Conservation (phyloP, 1,140 invertebrate genomes). For the Drusus annulatus region DNA sequence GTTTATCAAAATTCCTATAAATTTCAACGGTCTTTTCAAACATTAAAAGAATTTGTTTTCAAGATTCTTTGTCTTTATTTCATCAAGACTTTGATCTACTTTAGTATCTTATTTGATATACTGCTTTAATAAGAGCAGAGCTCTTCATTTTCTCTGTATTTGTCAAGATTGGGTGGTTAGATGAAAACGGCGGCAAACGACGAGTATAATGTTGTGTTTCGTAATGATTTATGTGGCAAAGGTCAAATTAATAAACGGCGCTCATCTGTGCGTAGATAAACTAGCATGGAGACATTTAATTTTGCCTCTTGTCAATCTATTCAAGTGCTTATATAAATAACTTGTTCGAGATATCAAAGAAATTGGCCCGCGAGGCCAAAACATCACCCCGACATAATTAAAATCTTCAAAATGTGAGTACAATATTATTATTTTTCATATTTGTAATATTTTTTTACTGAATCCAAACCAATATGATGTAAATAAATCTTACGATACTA, state of each 20-base stretch:
- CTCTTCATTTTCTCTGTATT: too few relatives aligned
- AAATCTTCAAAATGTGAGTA: too few relatives aligned
- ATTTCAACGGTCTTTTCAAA: neutral
- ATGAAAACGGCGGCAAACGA: too few relatives aligned
- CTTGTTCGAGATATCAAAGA: neutral
- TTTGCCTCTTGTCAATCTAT: slow-evolving; percentile 4
- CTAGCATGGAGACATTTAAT: neutral
- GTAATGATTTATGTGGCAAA: slow-evolving; percentile 1
- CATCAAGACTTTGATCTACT: too few relatives aligned
- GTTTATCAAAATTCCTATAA: neutral
- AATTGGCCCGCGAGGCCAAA: neutral
- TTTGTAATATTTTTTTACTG: too few relatives aligned
- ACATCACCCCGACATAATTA: neutral
- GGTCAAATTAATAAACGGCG: slow-evolving; percentile 18
- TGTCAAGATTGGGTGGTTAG: too few relatives aligned
- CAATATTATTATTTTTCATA: too few relatives aligned
- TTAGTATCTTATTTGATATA: too few relatives aligned
- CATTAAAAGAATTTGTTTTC: neutral
- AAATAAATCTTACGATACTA: too few relatives aligned
- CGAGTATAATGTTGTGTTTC: neutral
- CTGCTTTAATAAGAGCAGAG: too few relatives aligned
- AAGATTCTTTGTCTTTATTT: neutral
- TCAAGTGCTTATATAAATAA: slow-evolving; percentile 6
- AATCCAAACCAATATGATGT: too few relatives aligned
- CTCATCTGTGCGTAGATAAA: slow-evolving; percentile 15